Conservation (phyloP, 2,888 invertebrate genomes). For the Physocephala rufipes region DNA sequence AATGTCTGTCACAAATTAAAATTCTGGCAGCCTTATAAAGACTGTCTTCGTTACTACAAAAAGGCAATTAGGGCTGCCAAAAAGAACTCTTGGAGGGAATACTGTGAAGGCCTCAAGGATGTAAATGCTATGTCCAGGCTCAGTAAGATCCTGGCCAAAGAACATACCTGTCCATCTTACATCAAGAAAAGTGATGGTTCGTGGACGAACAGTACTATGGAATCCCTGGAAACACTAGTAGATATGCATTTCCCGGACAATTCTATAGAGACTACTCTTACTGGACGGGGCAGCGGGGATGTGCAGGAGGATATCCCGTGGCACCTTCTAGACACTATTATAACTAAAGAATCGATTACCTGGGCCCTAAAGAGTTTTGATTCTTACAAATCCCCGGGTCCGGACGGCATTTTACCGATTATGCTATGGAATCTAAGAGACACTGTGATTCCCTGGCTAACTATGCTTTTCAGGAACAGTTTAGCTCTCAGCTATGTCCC, state of each 20-base stretch:
- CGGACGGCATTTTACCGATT: conserved; percentile 1
- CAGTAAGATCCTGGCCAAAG: not conserved
- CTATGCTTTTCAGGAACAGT: not conserved
- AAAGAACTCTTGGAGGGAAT: not conserved
- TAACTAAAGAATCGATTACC: not conserved
- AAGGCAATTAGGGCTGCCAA: not conserved
- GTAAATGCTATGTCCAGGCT: not conserved
- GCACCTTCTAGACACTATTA: not conserved
- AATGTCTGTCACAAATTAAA: not conserved
- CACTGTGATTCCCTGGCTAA: conserved; percentile 1
- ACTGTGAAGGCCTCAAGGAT: not conserved
- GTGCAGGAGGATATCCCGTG: not conserved
- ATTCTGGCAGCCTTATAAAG: not conserved
- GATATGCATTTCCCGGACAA: not conserved
- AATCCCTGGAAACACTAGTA: not conserved
- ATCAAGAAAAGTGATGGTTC: not conserved
- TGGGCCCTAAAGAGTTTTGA: not conserved
- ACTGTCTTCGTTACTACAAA: not conserved
- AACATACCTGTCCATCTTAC: not conserved
- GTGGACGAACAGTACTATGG: not conserved
- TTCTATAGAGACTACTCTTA: too few relatives aligned
- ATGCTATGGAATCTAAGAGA: not conserved
- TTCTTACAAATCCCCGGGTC: not conserved
- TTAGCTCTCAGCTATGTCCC: not conserved
- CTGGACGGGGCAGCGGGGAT: not conserved